Conservation (phyloP, 2,888 invertebrate genomes). For the Cryptocephalus moraei region DNA sequence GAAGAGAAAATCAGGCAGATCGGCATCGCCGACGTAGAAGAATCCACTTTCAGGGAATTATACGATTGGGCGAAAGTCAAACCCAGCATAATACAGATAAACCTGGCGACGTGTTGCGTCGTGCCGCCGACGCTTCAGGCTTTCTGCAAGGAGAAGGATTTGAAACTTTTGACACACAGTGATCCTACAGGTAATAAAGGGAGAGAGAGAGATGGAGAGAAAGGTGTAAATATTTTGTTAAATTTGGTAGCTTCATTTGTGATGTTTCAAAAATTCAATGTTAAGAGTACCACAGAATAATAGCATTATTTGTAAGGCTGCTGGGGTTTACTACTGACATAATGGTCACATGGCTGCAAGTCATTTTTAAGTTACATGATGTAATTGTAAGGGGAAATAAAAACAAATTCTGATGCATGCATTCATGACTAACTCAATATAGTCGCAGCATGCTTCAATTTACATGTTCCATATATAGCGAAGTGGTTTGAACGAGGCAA, state of each 20-base stretch:
- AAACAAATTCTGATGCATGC: too few species aligned
- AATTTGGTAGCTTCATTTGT: not conserved
- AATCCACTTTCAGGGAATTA: conserved; percentile 62
- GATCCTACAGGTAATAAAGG: conserved; percentile 69
- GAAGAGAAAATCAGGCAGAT: conserved; percentile 57
- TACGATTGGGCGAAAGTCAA: conserved; percentile 69
- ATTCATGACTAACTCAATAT: too few species aligned
- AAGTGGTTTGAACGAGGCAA: too few species aligned
- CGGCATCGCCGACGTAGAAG: conserved; percentile 86
- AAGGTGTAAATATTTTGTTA: conserved; percentile 6
- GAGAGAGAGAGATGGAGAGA: not conserved
- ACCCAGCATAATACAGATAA: conserved; percentile 87
- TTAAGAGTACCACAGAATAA: not conserved
- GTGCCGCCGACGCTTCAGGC: conserved; percentile 84
- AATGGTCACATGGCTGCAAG: too few species aligned
- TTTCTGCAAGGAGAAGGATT: conserved; percentile 83
- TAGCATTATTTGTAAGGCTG: too few species aligned
- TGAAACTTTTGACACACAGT: conserved; percentile 90
- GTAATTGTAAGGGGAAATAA: too few species aligned
- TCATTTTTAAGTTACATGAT: too few species aligned
- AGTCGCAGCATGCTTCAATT: too few species aligned
- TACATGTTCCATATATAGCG: too few species aligned
- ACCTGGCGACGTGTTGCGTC: conserved; percentile 85
- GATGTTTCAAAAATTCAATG: not conserved
- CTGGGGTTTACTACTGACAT: too few species aligned